These are phyloP conservation scores for Cisticola juncidis DNA, from an alignment of 2,113 vertebrate species.

Conservation along the genomic window DNA sequence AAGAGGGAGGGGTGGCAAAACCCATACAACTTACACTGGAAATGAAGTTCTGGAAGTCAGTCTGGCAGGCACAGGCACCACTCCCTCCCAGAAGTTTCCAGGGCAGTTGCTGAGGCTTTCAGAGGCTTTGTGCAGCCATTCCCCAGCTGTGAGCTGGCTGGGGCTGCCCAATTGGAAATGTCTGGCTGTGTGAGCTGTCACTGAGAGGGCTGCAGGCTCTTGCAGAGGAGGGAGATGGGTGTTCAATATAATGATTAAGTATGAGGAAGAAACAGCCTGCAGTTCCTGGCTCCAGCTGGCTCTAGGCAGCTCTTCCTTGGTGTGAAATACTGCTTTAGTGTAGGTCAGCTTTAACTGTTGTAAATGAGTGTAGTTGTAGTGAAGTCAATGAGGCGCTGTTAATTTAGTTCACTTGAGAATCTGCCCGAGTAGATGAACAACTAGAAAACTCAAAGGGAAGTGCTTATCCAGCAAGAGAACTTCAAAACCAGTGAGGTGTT, in stretches of 20 bases:
- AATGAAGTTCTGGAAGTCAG: neutral
- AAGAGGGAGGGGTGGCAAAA: neutral
- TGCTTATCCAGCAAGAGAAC: neutral
- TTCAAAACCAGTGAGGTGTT: neutral
- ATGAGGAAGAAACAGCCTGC: neutral
- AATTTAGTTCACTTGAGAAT: slow-evolving; percentile 3
- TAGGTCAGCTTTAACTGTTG: neutral
- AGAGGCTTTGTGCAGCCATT: neutral
- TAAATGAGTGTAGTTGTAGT: neutral
- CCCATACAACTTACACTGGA: neutral
- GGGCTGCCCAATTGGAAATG: neutral
- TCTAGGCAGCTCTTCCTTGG: neutral
- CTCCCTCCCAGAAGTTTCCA: slow-evolving; percentile 1
- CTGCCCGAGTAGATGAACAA: neutral
- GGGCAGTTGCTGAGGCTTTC: neutral
- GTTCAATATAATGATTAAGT: neutral
- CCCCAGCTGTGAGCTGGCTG: neutral
- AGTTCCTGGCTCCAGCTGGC: neutral
- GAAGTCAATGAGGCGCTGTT: neutral
- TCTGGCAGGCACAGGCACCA: neutral
- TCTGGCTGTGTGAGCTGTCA: neutral
- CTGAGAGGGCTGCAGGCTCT: neutral
- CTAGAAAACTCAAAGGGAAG: neutral
- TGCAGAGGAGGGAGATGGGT: neutral
- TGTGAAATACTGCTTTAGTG: neutral